Base-by-base conservation (phyloP, 2,797 vertebrate genomes). In the Sylvilagus floridanus region DNA sequence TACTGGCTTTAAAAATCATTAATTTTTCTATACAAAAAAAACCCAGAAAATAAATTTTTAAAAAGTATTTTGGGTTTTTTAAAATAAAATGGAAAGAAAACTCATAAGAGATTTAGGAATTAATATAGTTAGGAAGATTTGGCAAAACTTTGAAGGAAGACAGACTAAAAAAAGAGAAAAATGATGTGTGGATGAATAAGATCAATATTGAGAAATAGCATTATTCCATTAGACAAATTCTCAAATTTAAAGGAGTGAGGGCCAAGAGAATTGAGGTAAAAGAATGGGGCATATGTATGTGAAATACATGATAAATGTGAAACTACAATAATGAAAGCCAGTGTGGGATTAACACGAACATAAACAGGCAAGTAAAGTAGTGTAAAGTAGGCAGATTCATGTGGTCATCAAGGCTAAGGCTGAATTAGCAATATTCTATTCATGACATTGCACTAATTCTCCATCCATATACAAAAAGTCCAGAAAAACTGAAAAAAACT, bases 1-100 rank as follows among this genome's bases (percentile, higher is more conserved):
- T 60, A 7, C 24, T 88, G 21, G 47, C 62, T 72, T 60, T 26
- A 79, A 84, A 89, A 76, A 71, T 42, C 26, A 75, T 4, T 35
- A 86, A 42, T 21, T 66, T 87, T 87, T 90, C 52, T 37, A 50
- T 65, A 89, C 75, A 88, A 92, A 90, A 57, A 71, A 82, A 57
- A 50, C 52, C 17, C 65, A 84, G 42, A 63, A 88, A 68, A 68
- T 21, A 30, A 52, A 19, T 71, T 79, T 60, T 10, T 4, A 60
- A 52, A 47, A 82, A 35, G 2, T 42, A 24, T n/a, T 42, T 86
- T 65, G 26, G 8, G 12, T 62, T 76, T 77, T 63, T 66, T 16
- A 78, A 42, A 65, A 88, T 4, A 84, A 37, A 65, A 84, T 47
- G 42, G 92, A 93, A 78, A 88, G 28, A 78, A 84, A 88, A 73